A percentile compares a stretch with the other conserved stretches of the same genome.
These are phyloP conservation scores for Himalopsyche japonica DNA, from an alignment of 2,888 invertebrate genomes.

Conservation along the genomic window DNA sequence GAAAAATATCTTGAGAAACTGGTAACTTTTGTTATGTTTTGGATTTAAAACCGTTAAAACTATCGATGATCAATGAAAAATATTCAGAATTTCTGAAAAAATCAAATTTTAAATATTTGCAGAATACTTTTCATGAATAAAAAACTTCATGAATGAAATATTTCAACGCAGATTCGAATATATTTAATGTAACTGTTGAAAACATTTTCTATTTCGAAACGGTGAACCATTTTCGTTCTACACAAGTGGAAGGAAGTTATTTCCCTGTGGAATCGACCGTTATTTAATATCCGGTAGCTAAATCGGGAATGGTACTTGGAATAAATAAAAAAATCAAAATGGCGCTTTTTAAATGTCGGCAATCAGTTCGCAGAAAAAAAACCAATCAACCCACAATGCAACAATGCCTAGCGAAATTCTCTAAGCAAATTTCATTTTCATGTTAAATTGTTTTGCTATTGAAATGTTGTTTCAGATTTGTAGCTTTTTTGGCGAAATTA, in stretches of 20 bases:
- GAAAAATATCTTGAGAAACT: too few species aligned
- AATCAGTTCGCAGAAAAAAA: neutral
- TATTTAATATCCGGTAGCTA: neutral
- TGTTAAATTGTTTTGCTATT: neutral
- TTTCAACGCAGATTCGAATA: neutral
- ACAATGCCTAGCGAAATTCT: neutral
- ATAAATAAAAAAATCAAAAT: neutral
- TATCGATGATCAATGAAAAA: too few species aligned
- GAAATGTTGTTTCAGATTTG: too few species aligned
- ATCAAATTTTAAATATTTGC: too few species aligned
- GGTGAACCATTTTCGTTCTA: neutral
- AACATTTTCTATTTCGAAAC: neutral
- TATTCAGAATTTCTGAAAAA: too few species aligned
- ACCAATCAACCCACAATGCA: neutral
- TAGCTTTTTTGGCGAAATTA: too few species aligned
- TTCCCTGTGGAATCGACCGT: neutral
- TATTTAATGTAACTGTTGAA: neutral
- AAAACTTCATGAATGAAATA: too few species aligned
- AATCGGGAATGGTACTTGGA: neutral
- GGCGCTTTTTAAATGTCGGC: neutral
- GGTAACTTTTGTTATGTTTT: too few species aligned
- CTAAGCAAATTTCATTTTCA: neutral
- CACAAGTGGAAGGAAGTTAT: neutral
- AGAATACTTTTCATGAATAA: too few species aligned
- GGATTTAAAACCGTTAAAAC: too few species aligned